Evolutionary conservation across 2,888 invertebrate species (phyloP).

Genomic region (Melanchra persicariae): DNA sequence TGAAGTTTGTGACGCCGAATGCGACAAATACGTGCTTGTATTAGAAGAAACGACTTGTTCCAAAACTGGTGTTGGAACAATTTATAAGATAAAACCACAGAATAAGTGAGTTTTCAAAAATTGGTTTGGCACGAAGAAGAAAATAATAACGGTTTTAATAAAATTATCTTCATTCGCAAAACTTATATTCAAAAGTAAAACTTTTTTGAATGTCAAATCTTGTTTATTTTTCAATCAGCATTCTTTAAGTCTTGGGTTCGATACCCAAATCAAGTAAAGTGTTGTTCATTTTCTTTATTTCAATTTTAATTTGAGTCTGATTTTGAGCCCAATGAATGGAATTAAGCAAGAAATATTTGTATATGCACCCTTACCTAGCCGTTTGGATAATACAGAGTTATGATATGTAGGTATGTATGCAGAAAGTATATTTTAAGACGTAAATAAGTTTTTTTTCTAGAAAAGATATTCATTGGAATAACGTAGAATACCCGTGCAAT

Average conservation of each 20-base stretch:
- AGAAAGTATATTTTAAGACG: too few relatives aligned
- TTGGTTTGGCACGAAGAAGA: not conserved
- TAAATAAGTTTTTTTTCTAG: constrained; percentile 23
- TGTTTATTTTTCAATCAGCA: not conserved
- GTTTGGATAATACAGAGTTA: not conserved
- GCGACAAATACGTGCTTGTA: constrained; percentile 42
- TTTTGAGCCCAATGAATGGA: not conserved
- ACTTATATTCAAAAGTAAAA: not conserved
- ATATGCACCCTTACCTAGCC: not conserved
- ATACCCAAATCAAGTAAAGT: not conserved
- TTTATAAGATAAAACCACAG: not conserved
- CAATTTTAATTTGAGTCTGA: not conserved
- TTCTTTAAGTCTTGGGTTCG: not conserved
- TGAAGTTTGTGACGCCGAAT: constrained; percentile 32
- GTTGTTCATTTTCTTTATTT: not conserved
- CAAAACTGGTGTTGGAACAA: too few relatives aligned
- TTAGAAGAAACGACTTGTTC: constrained; percentile 22
- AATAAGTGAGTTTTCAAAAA: constrained; percentile 31
- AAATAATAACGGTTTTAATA: too few relatives aligned
- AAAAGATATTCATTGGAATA: constrained; percentile 12
- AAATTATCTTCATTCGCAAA: not conserved
- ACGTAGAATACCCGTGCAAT: constrained; percentile 22
- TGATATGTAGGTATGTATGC: not conserved
- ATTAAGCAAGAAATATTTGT: not conserved
- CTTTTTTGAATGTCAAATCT: not conserved